Evolutionary conservation across 1,140 invertebrate genomes (phyloP).

Genomic region (Brachionus rubens): DNA sequence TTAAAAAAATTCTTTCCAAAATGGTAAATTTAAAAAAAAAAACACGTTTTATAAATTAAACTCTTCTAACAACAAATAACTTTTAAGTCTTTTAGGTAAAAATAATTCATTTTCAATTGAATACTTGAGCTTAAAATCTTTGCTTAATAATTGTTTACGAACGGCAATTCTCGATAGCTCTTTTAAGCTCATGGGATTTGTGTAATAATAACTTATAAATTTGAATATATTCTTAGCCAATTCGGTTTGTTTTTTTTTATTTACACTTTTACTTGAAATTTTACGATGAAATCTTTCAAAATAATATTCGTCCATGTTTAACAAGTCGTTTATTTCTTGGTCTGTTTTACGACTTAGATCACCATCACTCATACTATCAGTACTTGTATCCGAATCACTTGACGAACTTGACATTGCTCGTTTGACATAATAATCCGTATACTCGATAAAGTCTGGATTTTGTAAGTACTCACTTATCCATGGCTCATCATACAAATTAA

Average conservation of each 20-base stretch:
- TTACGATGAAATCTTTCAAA: conserved; percentile 36
- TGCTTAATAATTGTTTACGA: not conserved
- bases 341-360: conserved; percentile 21
- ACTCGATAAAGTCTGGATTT: conserved; percentile 45
- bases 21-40: no score
- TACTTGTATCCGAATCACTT: conserved; percentile 12
- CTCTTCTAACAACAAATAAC: conserved; percentile 39
- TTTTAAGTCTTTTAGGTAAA: conserved; percentile 31
- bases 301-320: conserved; percentile 39
- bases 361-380: not conserved
- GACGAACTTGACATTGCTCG: not conserved
- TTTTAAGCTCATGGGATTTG: conserved; percentile 35
- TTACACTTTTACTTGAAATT: not conserved
- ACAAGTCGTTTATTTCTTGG: conserved; percentile 39
- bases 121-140: conserved; percentile 29
- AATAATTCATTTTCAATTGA: conserved; percentile 6
- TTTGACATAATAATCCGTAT: conserved; percentile 41
- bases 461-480: conserved; percentile 36
- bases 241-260: conserved; percentile 4
- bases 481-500: conserved; percentile 8
- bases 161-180: conserved; percentile 4
- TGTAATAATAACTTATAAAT: conserved; percentile 4
- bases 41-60: conserved; percentile 40
- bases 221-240: conserved; percentile 31
- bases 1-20: no score